Evolutionary conservation across 35 echinoderm and acorn worm species (phyloP).

Genomic region (Ptychodera flava): DNA sequence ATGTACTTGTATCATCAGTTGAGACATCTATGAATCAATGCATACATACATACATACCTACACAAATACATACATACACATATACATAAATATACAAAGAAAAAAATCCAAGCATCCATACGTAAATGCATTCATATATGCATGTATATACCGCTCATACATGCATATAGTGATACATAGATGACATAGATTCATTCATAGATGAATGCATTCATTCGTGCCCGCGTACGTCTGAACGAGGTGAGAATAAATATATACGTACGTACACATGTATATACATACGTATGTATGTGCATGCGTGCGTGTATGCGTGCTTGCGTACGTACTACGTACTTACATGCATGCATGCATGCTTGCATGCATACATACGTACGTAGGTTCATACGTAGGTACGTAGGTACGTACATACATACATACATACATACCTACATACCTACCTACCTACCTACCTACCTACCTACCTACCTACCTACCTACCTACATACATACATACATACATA

Average conservation of each 20-base stretch:
- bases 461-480: too few relatives aligned
- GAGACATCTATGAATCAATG: too few relatives aligned
- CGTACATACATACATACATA: neutral
- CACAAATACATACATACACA: neutral
- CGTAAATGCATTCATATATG: neutral
- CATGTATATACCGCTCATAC: neutral
- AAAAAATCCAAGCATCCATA: neutral
- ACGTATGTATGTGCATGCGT: neutral
- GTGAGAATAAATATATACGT: neutral
- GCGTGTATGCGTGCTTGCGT: too few relatives aligned
- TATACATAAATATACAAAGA: neutral
- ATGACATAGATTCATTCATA: too few relatives aligned
- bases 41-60: neutral
- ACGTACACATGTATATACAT: neutral
- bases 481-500: too few relatives aligned
- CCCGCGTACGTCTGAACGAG: too few relatives aligned
- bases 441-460: neutral
- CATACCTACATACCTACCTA: neutral
- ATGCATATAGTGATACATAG: too few relatives aligned
- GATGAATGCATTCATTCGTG: too few relatives aligned
- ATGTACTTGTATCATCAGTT: too few relatives aligned
- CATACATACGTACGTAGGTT: too few relatives aligned
- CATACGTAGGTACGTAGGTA: neutral
- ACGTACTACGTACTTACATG: too few relatives aligned
- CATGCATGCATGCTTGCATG: too few relatives aligned